Percentiles rank a stretch among this genome's conserved stretches.
These are phyloP conservation scores for Marasmarcha lunaedactyla DNA, from an alignment of 2,888 invertebrate species.

Conservation along the genomic window DNA sequence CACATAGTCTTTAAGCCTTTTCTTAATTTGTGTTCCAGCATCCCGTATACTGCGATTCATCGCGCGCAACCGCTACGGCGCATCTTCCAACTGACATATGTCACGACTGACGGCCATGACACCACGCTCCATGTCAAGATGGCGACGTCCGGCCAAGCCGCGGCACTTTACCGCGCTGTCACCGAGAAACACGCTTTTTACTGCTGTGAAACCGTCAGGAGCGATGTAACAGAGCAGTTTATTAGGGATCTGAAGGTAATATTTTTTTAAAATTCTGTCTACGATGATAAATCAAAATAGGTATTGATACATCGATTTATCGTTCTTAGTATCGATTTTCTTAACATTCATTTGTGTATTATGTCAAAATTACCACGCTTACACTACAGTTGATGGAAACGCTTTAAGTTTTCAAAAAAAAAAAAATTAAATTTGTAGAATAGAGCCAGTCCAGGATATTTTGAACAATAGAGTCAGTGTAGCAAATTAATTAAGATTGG, in stretches of 20 bases:
- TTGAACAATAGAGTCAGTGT: no score
- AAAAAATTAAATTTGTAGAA: no score
- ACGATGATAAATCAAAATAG: no score
- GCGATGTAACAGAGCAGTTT: slow-evolving; percentile 89
- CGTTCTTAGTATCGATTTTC: neutral
- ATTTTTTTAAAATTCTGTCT: neutral
- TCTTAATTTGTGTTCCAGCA: slow-evolving; percentile 56
- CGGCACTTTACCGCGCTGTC: slow-evolving; percentile 85
- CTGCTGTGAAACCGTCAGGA: slow-evolving; percentile 91
- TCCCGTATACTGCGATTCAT: slow-evolving; percentile 85
- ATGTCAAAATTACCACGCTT: no score
- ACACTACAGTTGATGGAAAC: no score
- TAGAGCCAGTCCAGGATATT: no score
- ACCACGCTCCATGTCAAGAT: slow-evolving; percentile 82
- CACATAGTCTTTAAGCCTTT: no score
- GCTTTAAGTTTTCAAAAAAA: no score
- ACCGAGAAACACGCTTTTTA: slow-evolving; percentile 94
- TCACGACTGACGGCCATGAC: slow-evolving; percentile 76
- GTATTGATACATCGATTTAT: neutral
- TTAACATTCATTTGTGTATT: no score
- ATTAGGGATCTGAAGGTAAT: slow-evolving; percentile 85
- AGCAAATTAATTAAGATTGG: no score
- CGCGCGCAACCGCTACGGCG: slow-evolving; percentile 82
- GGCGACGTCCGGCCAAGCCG: slow-evolving; percentile 84
- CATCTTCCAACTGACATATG: slow-evolving; percentile 80